Percentiles rank a stretch among this genome's conserved stretches.
Evolutionary conservation across 2,888 invertebrate species (phyloP).

Genomic region (Norana najaformis): DNA sequence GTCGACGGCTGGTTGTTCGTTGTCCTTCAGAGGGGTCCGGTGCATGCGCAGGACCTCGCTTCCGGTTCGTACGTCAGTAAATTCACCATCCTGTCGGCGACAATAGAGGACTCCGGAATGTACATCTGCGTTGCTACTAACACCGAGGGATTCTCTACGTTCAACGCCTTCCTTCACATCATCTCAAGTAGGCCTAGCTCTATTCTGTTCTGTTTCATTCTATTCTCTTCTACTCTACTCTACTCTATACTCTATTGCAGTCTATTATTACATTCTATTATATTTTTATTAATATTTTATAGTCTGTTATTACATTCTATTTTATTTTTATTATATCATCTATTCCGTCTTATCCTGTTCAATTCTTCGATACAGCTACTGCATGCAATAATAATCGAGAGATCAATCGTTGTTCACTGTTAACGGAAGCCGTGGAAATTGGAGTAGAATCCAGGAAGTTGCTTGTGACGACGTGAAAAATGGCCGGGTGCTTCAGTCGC

Average conservation of each 20-base stretch:
- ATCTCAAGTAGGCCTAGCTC: background rate
- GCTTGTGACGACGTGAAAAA: no score
- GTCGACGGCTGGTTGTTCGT: background rate
- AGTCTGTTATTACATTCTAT: background rate
- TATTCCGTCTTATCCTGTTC: background rate
- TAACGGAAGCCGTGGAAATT: no score
- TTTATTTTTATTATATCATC: no score
- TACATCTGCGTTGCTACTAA: slow-evolving; percentile 14
- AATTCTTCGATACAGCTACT: no score
- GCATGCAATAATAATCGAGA: no score
- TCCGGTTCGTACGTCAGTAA: slow-evolving; percentile 18
- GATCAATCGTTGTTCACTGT: no score
- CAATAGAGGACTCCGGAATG: background rate
- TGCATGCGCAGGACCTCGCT: background rate
- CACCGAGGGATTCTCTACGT: background rate
- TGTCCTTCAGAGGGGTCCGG: slow-evolving; percentile 21
- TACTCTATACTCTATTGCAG: background rate
- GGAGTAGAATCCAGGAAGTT: no score
- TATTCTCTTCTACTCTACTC: background rate
- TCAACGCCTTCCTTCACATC: background rate
- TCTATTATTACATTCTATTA: background rate
- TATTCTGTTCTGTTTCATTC: no score
- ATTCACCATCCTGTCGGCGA: background rate
- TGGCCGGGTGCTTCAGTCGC: no score
- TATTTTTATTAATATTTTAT: no score